Conservation (phyloP, 2,113 vertebrate species). For the Orientallactaga bullata region DNA sequence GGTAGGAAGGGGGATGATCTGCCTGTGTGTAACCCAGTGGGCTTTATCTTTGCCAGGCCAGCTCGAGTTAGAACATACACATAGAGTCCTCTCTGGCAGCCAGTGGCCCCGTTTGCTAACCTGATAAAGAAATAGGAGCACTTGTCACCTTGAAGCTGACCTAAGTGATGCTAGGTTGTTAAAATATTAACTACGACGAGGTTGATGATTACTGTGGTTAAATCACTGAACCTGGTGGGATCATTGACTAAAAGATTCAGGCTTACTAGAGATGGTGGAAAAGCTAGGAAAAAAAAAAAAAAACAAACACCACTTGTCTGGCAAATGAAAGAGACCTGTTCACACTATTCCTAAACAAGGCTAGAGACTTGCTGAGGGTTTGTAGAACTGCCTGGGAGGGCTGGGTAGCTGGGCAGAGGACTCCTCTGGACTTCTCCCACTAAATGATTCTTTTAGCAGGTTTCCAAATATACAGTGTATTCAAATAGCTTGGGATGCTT, state of each 20-base stretch:
- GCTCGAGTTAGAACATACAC: slow-evolving; percentile 11
- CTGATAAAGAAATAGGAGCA: background rate
- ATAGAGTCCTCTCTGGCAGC: background rate
- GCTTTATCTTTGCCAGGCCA: slow-evolving; percentile 65
- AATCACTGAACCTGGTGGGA: slow-evolving; percentile 22
- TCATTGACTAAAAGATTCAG: accelerated
- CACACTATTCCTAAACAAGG: background rate
- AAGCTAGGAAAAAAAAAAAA: slow-evolving; percentile 50
- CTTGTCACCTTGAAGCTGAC: slow-evolving; percentile 69
- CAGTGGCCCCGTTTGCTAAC: background rate
- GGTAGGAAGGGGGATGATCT: slow-evolving; percentile 88
- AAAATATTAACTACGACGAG: slow-evolving; percentile 45
- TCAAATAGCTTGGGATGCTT: background rate
- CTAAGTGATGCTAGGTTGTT: slow-evolving; percentile 64
- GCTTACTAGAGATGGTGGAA: slow-evolving; percentile 50
- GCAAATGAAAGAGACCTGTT: slow-evolving; percentile 65
- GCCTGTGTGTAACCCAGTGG: slow-evolving; percentile 23
- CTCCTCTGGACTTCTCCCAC: background rate
- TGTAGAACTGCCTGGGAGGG: background rate
- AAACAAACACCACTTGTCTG: background rate
- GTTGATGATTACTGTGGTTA: slow-evolving; percentile 61
- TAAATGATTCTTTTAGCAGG: background rate
- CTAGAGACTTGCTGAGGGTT: background rate
- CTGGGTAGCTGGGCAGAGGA: background rate
- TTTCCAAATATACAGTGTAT: background rate